Percentiles rank a stretch among this genome's conserved stretches.
Evolutionary conservation across 1,140 invertebrate species (phyloP).

Genomic region (Drosophila varians): DNA sequence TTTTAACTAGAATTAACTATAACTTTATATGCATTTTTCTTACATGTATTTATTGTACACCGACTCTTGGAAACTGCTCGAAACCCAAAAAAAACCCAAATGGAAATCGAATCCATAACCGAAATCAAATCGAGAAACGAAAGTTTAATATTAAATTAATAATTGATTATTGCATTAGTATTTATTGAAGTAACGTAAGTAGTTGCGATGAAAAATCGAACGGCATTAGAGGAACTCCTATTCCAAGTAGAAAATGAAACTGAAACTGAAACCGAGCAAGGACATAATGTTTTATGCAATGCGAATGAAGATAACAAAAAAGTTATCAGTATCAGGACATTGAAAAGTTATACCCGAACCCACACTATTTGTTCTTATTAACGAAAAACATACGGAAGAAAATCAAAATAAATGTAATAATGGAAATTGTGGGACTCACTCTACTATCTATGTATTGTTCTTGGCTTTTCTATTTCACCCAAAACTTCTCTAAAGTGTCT

Average conservation of each 20-base stretch:
- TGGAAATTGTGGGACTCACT: conserved; percentile 29
- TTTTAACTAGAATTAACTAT: conserved; percentile 77
- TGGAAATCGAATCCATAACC: conserved; percentile 6
- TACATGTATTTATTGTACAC: conserved; percentile 71
- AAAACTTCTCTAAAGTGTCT: not conserved
- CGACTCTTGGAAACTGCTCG: conserved; percentile 52
- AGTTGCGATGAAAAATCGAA: conserved; percentile 18
- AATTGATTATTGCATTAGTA: conserved; percentile 38
- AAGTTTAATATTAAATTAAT: conserved; percentile 22
- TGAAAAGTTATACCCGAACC: conserved; percentile 32
- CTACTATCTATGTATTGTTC: not conserved
- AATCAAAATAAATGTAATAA: conserved; percentile 37
- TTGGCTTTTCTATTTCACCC: not conserved
- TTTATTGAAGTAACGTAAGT: conserved; percentile 35
- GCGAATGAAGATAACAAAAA: conserved; percentile 2
- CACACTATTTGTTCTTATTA: conserved; percentile 14
- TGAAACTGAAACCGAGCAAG: conserved; percentile 7
- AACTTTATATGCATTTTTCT: conserved; percentile 79
- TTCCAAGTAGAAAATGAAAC: conserved; percentile 26
- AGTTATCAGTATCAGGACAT: conserved; percentile 3
- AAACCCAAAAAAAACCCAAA: no score
- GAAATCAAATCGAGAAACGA: conserved; percentile 17
- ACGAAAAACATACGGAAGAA: conserved; percentile 1
- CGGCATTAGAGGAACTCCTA: conserved; percentile 38
- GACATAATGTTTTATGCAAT: conserved; percentile 10